Conservation (phyloP, 2,888 invertebrate species). For the Meta bourneti region DNA sequence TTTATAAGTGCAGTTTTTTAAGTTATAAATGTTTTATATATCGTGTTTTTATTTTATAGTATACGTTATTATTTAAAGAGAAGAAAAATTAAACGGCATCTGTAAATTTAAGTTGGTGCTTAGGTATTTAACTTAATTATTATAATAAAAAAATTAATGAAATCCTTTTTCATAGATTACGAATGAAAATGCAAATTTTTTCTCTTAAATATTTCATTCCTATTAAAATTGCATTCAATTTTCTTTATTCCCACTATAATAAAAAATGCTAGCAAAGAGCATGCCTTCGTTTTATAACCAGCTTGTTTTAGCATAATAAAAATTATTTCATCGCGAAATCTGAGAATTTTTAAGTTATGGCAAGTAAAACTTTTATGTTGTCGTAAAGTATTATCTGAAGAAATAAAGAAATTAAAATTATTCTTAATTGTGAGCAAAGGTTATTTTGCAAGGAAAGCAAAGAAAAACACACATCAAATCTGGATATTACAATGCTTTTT, state of each 20-base stretch:
- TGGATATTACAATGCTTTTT: not conserved
- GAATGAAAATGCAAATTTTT: too few relatives aligned
- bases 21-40: too few relatives aligned
- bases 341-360: not conserved
- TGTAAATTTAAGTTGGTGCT: too few relatives aligned
- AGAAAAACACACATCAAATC: not conserved
- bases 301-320: not conserved
- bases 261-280: not conserved
- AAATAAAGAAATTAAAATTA: not conserved
- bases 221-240: not conserved
- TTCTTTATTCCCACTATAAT: not conserved
- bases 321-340: not conserved
- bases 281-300: not conserved
- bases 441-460: not conserved
- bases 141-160: too few relatives aligned
- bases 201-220: not conserved
- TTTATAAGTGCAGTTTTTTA: too few relatives aligned
- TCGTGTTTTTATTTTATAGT: too few relatives aligned
- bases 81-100: too few relatives aligned
- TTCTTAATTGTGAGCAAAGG: not conserved
- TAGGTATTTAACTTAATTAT: too few relatives aligned
- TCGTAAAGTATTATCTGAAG: not conserved
- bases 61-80: too few relatives aligned
- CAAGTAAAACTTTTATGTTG: not conserved
- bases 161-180: too few relatives aligned